Evolutionary conservation across 2,888 invertebrate species (phyloP), one percentile per base, ranked within the genome.

Genomic region (Cephus sareptanus): DNA sequence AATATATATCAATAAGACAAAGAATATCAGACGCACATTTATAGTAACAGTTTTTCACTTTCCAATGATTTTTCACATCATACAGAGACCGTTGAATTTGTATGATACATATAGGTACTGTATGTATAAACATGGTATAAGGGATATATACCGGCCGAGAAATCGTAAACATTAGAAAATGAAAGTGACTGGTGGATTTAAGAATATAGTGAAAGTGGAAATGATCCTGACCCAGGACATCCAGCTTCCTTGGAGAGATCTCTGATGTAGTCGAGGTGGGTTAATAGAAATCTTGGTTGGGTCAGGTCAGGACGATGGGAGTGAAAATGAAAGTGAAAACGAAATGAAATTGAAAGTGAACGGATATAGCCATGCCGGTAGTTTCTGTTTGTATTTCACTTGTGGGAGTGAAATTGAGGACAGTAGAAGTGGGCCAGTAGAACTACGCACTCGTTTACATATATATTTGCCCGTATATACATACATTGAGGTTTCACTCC

Each of bases 281-380:
- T 82, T 79, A 82, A 82, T 84, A 84, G 83, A 84, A 85, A 84
- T 82, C 84, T 81, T 77, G 68, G 78, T 82, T 85, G 76, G 82
- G 83, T 85, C 80, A 77, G 83, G 82, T 84, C 84, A 83, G 82
- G 80, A 79, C 77, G 79, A 74, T 71, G 77, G 69, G 74, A 74
- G 75, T 37, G 81, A 76, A 80, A 81, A 83, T 77, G 85, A 85
- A 85, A 86, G 84, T 84, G 84, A 84, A 84, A 85, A 82, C 83
- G 81, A 79, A 80, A 76, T 76, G 83, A 82, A 81, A 81, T 78
- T 78, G 76, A 79, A 75, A 83, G 69, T 76, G 82, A 9, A 56
- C 23, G 6, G 56, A 56, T 15, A 15, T 56, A 56, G 56, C 23
- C 56, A 23, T 56, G 23, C 56, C 23, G 56, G 23, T 56, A 56